Evolutionary conservation across 2,888 invertebrate species (phyloP).

Genomic region (Agrochola macilenta): DNA sequence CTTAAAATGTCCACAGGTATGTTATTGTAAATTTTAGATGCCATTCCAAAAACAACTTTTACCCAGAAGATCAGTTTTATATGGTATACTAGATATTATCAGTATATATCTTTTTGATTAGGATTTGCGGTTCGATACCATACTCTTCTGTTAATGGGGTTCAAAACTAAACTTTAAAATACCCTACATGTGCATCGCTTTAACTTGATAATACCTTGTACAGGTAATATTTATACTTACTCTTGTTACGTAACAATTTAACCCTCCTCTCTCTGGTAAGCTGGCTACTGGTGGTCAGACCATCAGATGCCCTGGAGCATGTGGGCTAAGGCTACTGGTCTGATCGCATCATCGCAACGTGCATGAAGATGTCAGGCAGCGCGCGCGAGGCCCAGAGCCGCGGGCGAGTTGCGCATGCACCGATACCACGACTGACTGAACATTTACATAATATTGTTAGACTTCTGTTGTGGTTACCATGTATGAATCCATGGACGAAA

Average conservation of each 20-base stretch:
- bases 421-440: neutral
- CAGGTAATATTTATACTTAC: neutral
- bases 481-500: too few species aligned
- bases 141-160: neutral
- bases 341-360: slow-evolving; percentile 26
- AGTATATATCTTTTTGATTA: too few species aligned
- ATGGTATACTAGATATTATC: too few species aligned
- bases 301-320: slow-evolving; percentile 26
- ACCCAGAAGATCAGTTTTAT: too few species aligned
- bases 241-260: neutral
- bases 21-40: too few species aligned
- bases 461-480: neutral
- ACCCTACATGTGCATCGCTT: neutral
- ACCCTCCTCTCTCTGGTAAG: neutral
- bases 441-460: neutral
- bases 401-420: slow-evolving; percentile 4
- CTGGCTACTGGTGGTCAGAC: slow-evolving; percentile 2
- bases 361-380: slow-evolving; percentile 3
- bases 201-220: neutral
- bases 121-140: too few species aligned
- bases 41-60: too few species aligned
- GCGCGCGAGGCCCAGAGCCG: slow-evolving; percentile 18
- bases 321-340: slow-evolving; percentile 3
- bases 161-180: neutral
- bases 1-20: too few species aligned